Conservation (phyloP, 2,888 invertebrate species). For the Ochropleura plecta region DNA sequence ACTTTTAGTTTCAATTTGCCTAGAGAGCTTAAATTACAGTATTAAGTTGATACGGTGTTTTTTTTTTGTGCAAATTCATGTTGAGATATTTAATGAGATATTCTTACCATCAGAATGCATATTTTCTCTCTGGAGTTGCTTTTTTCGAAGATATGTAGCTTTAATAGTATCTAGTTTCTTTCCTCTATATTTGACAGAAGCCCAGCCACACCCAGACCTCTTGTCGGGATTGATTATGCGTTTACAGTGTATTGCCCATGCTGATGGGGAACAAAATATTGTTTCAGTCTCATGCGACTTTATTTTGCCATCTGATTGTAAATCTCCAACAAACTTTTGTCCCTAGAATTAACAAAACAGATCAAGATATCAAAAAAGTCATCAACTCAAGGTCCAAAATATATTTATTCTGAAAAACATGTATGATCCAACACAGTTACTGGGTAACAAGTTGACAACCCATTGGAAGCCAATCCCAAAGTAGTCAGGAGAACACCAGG, state of each 20-base stretch:
- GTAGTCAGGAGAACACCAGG: neutral
- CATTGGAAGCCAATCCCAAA: neutral
- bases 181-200: slow-evolving; percentile 96
- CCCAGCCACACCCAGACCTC: slow-evolving; percentile 98
- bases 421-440: neutral
- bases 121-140: slow-evolving; percentile 91
- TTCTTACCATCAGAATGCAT: slow-evolving; percentile 86
- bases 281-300: slow-evolving; percentile 97
- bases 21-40: too few species aligned
- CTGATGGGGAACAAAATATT: slow-evolving; percentile 96
- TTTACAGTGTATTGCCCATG: slow-evolving; percentile 98
- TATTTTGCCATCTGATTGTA: slow-evolving; percentile 96
- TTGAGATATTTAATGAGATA: neutral
- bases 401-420: neutral
- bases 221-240: slow-evolving; percentile 97
- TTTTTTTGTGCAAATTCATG: too few species aligned
- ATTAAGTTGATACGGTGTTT: too few species aligned
- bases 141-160: slow-evolving; percentile 95
- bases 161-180: slow-evolving; percentile 97
- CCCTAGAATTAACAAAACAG: slow-evolving; percentile 90
- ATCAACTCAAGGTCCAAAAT: neutral
- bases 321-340: slow-evolving; percentile 96
- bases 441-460: neutral
- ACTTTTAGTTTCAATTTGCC: too few species aligned
- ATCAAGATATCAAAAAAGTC: neutral